Evolutionary conservation across 2,113 vertebrate species (phyloP).

Genomic region (Nanorana parkeri): DNA sequence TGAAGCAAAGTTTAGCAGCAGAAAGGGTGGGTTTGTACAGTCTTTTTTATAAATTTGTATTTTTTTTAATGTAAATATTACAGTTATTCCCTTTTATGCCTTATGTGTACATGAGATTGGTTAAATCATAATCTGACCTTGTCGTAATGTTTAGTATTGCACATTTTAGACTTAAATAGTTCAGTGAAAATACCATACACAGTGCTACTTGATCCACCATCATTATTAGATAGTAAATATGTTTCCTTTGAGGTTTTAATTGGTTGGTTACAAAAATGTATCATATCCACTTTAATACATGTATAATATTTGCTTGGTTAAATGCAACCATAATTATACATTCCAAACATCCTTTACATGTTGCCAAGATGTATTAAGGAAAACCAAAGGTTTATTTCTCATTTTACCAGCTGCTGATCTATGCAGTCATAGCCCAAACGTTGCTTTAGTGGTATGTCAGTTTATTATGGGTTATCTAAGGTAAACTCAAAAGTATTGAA

Average conservation of each 20-base stretch:
- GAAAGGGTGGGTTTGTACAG: no score
- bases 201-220: no score
- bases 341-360: conserved; percentile 8
- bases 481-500: neutral
- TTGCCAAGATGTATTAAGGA: conserved; percentile 13
- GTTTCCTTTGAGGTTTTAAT: neutral
- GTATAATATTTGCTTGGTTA: neutral
- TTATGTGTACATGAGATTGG: no score
- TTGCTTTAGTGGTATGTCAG: neutral
- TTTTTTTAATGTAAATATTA: no score
- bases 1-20: no score
- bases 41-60: no score
- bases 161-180: no score
- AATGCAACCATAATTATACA: conserved; percentile 35
- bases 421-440: conserved; percentile 9
- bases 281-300: neutral
- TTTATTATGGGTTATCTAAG: conserved; percentile 28
- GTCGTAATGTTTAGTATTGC: no score
- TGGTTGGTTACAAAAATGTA: neutral
- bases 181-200: no score
- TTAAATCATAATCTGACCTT: no score
- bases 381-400: conserved; percentile 15
- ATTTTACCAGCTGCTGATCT: conserved; percentile 15
- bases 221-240: no score
- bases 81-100: no score